Conservation (phyloP, 2,797 vertebrate species). For the Pteronotus mesoamericanus region DNA sequence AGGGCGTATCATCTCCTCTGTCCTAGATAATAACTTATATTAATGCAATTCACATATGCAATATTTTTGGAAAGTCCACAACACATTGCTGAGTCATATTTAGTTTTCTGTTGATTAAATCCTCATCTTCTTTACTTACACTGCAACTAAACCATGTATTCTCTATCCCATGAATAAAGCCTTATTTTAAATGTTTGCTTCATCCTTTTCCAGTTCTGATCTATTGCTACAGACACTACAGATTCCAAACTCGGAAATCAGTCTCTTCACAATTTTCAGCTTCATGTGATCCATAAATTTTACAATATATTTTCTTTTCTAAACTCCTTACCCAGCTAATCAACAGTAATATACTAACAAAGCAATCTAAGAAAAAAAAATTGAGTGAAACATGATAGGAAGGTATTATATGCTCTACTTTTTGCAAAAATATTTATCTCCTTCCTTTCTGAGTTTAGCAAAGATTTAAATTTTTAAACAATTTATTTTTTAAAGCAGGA, state of each 20-base stretch:
- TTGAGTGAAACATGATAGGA: conserved; percentile 25
- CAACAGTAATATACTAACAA: conserved; percentile 31
- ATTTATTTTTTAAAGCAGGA: conserved; percentile 50
- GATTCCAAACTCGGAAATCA: conserved; percentile 15
- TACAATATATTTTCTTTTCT: conserved; percentile 35
- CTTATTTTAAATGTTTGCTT: conserved; percentile 35
- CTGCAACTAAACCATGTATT: not conserved
- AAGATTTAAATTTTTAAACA: conserved; percentile 37
- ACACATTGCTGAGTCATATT: not conserved
- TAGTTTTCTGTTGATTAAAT: conserved; percentile 34
- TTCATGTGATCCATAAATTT: conserved; percentile 37
- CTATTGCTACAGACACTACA: not conserved
- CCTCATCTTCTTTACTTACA: conserved; percentile 6
- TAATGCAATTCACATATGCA: conserved; percentile 12
- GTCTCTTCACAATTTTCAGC: conserved; percentile 25
- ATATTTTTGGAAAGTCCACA: conserved; percentile 11
- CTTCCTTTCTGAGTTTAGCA: conserved; percentile 42
- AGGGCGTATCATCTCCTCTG: not conserved
- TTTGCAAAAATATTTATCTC: conserved; percentile 30
- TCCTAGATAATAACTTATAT: conserved; percentile 6
- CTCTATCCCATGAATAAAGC: conserved; percentile 10
- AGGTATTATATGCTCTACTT: conserved; percentile 22
- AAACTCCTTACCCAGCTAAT: not conserved
- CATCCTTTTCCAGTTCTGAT: conserved; percentile 21
- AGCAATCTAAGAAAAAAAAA: conserved; percentile 31